Evolutionary conservation across 37 sponge, comb jelly and placozoan species (phyloP), one percentile per base, ranked within the genome.

Genomic region (Oscarella lobularis): DNA sequence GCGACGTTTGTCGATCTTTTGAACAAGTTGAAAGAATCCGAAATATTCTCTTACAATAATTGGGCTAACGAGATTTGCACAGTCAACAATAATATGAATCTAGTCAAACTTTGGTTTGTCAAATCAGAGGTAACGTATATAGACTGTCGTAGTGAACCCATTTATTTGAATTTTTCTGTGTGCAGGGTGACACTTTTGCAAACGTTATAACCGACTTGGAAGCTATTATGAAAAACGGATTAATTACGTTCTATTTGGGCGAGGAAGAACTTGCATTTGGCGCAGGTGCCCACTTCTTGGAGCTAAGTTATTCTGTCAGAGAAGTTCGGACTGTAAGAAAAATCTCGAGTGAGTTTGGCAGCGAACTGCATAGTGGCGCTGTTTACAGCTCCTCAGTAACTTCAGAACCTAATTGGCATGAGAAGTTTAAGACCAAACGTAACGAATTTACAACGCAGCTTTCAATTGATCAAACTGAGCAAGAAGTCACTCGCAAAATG

Each of bases 1-100:
- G 82, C 77, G 40, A 66, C 33, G 29, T 84, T 93, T 37, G 32
- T 27, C 2, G 30, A 68, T 27, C 72, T 93, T 69, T 87, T 93
- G 90, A 6, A 39, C 3, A 36, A 76, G 36, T 78, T 93, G 35
- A 40, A 77, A 48, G 60, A 48, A 48, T 48, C 60, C 20, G 60
- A 48, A 27, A 20, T 48, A 20, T 48, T 48, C 60, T 27, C 9
- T 48, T 48, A 9, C 9, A 27, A 27, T 9, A 48, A 48, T 48
- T 48, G 60, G 60, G 20, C 9, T 9, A 9, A 48, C 20, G 14
- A 9, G 9, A 20, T 48, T 27, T 27, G 20, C 20, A 48, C 60
- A 48, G 60, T 48, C 20, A 48, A 48, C 20, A 48, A 9, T 20
- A 48, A 48, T 20, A 48, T 48, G 20, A 48, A 9, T 48, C 9